A percentile compares a stretch with the other conserved stretches of the same genome.
phyloP scores from a whole-genome alignment of 2,888 invertebrate genomes.

The Synergus umbraculus region DNA sequence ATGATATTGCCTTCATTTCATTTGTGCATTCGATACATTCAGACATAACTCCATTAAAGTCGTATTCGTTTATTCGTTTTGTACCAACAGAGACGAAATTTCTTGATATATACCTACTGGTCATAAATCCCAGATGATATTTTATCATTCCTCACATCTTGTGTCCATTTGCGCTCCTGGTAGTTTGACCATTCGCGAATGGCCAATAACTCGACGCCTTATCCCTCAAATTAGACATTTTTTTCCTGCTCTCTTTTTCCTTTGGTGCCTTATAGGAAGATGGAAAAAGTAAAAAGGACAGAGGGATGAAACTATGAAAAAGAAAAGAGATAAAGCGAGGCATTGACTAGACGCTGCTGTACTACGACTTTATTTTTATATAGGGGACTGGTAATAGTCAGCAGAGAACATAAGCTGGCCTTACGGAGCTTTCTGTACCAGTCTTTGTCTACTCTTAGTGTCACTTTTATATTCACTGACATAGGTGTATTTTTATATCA shows the following conservation, averaged over 20 bases:
- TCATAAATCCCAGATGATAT: slow-evolving; percentile 43
- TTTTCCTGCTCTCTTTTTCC: slow-evolving; percentile 50
- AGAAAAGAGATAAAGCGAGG: slow-evolving; percentile 4
- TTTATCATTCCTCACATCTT: slow-evolving; percentile 53
- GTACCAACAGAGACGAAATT: not conserved
- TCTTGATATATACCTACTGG: not conserved
- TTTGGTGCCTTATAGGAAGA: slow-evolving; percentile 51
- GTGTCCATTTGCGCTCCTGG: slow-evolving; percentile 61
- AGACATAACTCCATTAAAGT: not conserved
- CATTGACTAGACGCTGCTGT: slow-evolving; percentile 33
- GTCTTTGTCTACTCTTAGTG: slow-evolving; percentile 55
- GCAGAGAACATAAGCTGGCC: slow-evolving; percentile 64
- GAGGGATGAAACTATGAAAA: not conserved
- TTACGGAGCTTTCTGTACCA: slow-evolving; percentile 59
- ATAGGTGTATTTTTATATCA: slow-evolving; percentile 59
- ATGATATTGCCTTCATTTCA: too few relatives aligned
- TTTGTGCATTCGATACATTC: not conserved
- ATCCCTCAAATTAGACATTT: slow-evolving; percentile 68
- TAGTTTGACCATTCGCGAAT: slow-evolving; percentile 58
- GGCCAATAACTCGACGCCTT: slow-evolving; percentile 69
- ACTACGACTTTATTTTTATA: slow-evolving; percentile 64
- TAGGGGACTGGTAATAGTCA: slow-evolving; percentile 63
- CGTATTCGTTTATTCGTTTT: slow-evolving; percentile 14
- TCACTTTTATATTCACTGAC: slow-evolving; percentile 59
- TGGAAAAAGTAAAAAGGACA: slow-evolving; percentile 41